phyloP scores from a whole-genome alignment of 2,113 vertebrate genomes.

The Cariama cristata region DNA sequence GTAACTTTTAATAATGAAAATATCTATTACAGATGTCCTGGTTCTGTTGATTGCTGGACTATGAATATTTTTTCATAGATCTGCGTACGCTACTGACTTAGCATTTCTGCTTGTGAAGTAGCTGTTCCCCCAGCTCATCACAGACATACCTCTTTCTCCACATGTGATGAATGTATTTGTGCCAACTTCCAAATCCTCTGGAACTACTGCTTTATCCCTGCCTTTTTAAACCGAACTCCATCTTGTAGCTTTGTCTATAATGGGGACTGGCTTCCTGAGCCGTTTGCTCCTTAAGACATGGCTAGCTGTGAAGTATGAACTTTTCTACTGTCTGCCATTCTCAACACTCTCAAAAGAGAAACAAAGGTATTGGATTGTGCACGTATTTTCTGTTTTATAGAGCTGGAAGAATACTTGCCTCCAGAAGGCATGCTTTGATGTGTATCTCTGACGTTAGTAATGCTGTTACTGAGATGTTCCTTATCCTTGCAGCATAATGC shows the following conservation, averaged over 20 bases:
- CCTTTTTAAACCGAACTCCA: neutral
- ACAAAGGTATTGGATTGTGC: neutral
- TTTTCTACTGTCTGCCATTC: neutral
- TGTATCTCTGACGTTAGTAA: neutral
- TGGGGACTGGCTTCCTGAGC: neutral
- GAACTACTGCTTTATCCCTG: neutral
- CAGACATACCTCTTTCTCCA: neutral
- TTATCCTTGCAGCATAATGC: neutral
- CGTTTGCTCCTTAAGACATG: neutral
- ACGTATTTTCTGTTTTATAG: neutral
- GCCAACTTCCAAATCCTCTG: neutral
- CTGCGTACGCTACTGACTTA: neutral
- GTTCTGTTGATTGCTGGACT: neutral
- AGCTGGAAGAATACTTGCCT: neutral
- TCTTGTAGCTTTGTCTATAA: neutral
- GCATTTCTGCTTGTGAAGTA: neutral
- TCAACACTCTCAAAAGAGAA: neutral
- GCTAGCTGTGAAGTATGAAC: neutral
- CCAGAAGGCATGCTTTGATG: constrained; percentile 9
- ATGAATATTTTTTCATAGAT: neutral
- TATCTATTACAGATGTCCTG: neutral
- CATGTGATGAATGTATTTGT: neutral
- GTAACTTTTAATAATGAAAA: neutral
- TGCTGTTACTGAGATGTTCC: neutral
- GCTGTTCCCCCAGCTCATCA: neutral